Base-by-base conservation (phyloP, 1,140 invertebrate genomes). In the Steinernema khuongi region DNA sequence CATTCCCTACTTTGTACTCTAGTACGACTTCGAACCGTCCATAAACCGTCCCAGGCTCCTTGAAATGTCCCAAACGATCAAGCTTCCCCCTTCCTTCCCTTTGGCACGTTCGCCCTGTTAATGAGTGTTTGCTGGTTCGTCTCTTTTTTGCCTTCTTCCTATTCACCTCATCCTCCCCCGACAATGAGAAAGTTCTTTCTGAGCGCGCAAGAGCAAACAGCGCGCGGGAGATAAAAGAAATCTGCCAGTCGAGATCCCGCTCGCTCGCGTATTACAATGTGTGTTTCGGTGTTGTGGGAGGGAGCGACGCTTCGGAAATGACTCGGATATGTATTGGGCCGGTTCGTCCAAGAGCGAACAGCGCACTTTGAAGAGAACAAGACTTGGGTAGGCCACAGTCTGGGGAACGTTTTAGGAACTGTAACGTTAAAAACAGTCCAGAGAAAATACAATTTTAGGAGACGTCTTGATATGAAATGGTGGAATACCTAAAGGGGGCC, bases 221-320 rank as follows among this genome's bases (percentile, higher is more conserved):
- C 50, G 50, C n/a, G n/a, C 50, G 11, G 19, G 26, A 60, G 50
- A 60, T 60, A 60, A 60, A 60, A 60, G 50, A 60, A 60, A 60
- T 60, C 50, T 60, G 7, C 26, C 11, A 4, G 50, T 22, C 19
- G 4, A 2, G 22, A 26, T 17, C 22, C 50, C 14, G 14, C 14
- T 22, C 14, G 7, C 50, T 22, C 50, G 50, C 14, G 50, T 41
- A 60, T 60, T 60, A 60, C 50, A 60, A 60, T 41, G 36, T 41
- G 36, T 41, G n/a, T 41, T 41, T 41, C 36, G 36, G 36, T 60
- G 50, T 60, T 60, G 50, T 60, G 50, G 50, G 50, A 60, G 50
- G 50, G 50, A 60, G 50, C 22, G 11, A n/a, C n/a, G n/a, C n/a
- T n/a, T 22, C 4, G 11, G 19, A 60, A 60, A 7, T 60, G 50